Conservation (phyloP, 2,113 vertebrate species). For the Chiloscyllium plagiosum region DNA sequence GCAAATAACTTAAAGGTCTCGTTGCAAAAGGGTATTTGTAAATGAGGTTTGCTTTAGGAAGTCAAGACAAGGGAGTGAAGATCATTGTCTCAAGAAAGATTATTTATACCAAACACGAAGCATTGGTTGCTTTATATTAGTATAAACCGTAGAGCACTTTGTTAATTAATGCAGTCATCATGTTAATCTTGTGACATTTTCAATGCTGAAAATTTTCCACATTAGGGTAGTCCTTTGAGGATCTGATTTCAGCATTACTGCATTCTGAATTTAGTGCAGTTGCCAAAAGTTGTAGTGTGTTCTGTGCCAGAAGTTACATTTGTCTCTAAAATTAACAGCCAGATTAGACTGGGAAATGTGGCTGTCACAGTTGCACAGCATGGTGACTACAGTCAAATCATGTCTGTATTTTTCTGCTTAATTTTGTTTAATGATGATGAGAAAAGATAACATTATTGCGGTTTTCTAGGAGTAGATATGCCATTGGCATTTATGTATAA, state of each 20-base stretch:
- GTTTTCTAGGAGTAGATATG: slow-evolving; percentile 60
- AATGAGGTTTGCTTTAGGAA: not conserved
- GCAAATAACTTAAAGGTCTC: not conserved
- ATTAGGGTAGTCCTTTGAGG: slow-evolving; percentile 18
- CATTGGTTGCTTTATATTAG: not conserved
- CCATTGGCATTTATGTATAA: slow-evolving; percentile 41
- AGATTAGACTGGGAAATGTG: slow-evolving; percentile 21
- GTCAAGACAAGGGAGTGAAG: not conserved
- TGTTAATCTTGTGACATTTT: slow-evolving; percentile 30
- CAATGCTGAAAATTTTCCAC: slow-evolving; percentile 27
- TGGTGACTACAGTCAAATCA: slow-evolving; percentile 64
- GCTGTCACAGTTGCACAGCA: slow-evolving; percentile 49
- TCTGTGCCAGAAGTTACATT: slow-evolving; percentile 20
- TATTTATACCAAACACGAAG: not conserved
- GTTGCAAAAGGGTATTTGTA: not conserved
- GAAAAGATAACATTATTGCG: slow-evolving; percentile 70
- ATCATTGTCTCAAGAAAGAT: not conserved
- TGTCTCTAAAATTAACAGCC: slow-evolving; percentile 21
- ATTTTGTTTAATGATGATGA: slow-evolving; percentile 69
- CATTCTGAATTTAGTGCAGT: slow-evolving; percentile 19
- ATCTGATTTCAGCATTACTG: slow-evolving; percentile 30
- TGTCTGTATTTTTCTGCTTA: slow-evolving; percentile 72
- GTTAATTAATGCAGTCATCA: slow-evolving; percentile 17
- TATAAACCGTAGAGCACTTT: slow-evolving; percentile 5
- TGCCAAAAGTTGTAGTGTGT: slow-evolving; percentile 16